Evolutionary conservation across 2,888 invertebrate species (phyloP).

Genomic region (Emmelina monodactyla): DNA sequence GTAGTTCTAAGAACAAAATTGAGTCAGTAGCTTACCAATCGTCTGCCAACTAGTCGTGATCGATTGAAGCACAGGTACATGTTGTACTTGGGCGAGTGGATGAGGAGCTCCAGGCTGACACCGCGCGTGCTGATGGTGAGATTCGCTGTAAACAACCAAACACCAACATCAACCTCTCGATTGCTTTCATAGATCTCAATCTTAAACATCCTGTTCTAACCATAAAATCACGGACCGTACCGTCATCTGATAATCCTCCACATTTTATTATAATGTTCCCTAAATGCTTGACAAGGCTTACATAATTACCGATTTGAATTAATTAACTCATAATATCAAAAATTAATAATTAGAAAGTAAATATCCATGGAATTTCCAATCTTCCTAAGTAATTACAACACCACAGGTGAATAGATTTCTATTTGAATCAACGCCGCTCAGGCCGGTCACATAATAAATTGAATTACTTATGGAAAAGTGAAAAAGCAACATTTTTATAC

Average conservation of each 20-base stretch:
- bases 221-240: too few relatives aligned
- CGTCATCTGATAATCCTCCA: too few relatives aligned
- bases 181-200: too few relatives aligned
- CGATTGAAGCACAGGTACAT: slow-evolving; percentile 81
- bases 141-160: slow-evolving; percentile 67
- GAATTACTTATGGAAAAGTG: slow-evolving; percentile 29
- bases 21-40: slow-evolving; percentile 51
- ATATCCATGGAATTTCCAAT: slow-evolving; percentile 34
- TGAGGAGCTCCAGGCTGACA: slow-evolving; percentile 67
- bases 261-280: too few relatives aligned
- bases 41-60: slow-evolving; percentile 76
- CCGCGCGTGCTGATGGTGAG: slow-evolving; percentile 71
- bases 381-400: slow-evolving; percentile 33
- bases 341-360: slow-evolving; percentile 39
- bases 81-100: slow-evolving; percentile 75
- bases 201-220: not conserved
- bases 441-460: slow-evolving; percentile 34
- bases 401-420: slow-evolving; percentile 33
- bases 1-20: not conserved
- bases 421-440: slow-evolving; percentile 34
- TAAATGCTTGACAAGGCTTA: not conserved
- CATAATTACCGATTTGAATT: slow-evolving; percentile 15
- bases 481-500: slow-evolving; percentile 21
- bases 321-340: slow-evolving; percentile 36
- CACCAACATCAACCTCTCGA: too few relatives aligned